Evolutionary conservation across 2,797 vertebrate genomes (phyloP).

Genomic region (Chelmon rostratus): DNA sequence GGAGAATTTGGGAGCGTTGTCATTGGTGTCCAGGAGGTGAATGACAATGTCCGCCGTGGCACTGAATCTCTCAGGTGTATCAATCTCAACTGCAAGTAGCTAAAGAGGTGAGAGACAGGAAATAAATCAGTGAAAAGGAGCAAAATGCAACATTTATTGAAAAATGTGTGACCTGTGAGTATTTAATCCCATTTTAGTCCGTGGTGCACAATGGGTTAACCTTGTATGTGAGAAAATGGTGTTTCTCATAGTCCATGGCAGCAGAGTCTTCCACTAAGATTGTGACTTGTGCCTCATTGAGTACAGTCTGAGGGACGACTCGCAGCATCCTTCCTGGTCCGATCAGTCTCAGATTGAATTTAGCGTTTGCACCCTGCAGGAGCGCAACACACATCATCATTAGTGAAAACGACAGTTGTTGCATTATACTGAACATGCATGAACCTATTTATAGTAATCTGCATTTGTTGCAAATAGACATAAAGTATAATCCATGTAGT

Average conservation of each 20-base stretch:
- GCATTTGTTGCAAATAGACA: constrained; percentile 43
- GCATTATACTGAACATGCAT: constrained; percentile 21
- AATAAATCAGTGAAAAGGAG: background rate
- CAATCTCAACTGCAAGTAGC: constrained; percentile 96
- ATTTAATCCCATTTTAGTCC: constrained; percentile 1
- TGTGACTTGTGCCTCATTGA: constrained; percentile 98
- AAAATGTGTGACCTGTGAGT: background rate
- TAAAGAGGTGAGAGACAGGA: constrained; percentile 59
- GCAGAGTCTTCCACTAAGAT: constrained; percentile 95
- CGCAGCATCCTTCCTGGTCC: constrained; percentile 92
- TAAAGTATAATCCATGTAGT: constrained; percentile 47
- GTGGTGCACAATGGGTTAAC: constrained; percentile 58
- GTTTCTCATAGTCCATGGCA: constrained; percentile 95
- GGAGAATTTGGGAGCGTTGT: constrained; percentile 95
- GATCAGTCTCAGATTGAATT: constrained; percentile 93
- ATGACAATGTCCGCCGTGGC: constrained; percentile 94
- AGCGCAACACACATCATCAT: constrained; percentile 30
- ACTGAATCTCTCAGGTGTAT: constrained; percentile 96
- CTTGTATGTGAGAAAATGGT: constrained; percentile 90
- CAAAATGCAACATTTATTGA: background rate
- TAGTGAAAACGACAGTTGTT: constrained; percentile 11
- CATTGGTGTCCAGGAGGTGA: constrained; percentile 94
- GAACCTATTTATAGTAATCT: constrained; percentile 54
- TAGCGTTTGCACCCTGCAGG: constrained; percentile 94
- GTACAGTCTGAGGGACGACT: constrained; percentile 95